Evolutionary conservation across 2,888 invertebrate species (phyloP).

Genomic region (Pachycephus smyrnensis): DNA sequence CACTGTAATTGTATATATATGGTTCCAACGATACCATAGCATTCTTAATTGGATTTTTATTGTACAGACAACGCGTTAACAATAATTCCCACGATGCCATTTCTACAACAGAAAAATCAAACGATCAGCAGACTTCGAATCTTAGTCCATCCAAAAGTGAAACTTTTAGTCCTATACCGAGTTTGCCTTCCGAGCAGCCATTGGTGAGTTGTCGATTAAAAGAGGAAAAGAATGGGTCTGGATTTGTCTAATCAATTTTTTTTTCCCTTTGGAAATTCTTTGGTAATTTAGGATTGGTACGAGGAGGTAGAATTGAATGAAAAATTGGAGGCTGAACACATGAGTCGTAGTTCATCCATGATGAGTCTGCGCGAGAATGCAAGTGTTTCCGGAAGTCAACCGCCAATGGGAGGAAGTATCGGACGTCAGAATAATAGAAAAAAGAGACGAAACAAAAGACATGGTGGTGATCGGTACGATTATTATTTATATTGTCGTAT

Average conservation of each 20-base stretch:
- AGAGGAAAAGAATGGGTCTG: conserved; percentile 26
- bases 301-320: conserved; percentile 73
- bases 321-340: conserved; percentile 67
- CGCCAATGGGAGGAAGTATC: conserved; percentile 27
- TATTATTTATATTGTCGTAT: not conserved
- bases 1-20: conserved; percentile 2
- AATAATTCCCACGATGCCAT: conserved; percentile 42
- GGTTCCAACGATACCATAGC: not conserved
- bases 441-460: conserved; percentile 50
- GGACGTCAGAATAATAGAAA: conserved; percentile 68
- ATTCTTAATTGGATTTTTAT: conserved; percentile 10
- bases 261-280: conserved; percentile 4
- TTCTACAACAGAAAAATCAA: conserved; percentile 40
- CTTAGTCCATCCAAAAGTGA: conserved; percentile 49
- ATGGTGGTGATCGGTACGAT: conserved; percentile 45
- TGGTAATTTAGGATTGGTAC: conserved; percentile 70
- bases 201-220: not conserved
- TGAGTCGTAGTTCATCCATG: conserved; percentile 71
- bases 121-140: conserved; percentile 39
- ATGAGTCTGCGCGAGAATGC: conserved; percentile 66
- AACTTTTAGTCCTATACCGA: conserved; percentile 37
- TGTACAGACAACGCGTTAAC: conserved; percentile 45
- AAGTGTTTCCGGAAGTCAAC: conserved; percentile 42
- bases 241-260: conserved; percentile 24
- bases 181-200: not conserved